A percentile compares a stretch with the other conserved stretches of the same genome.
Evolutionary conservation across 2,888 invertebrate genomes (phyloP).

Genomic region (Aphodius granarius): DNA sequence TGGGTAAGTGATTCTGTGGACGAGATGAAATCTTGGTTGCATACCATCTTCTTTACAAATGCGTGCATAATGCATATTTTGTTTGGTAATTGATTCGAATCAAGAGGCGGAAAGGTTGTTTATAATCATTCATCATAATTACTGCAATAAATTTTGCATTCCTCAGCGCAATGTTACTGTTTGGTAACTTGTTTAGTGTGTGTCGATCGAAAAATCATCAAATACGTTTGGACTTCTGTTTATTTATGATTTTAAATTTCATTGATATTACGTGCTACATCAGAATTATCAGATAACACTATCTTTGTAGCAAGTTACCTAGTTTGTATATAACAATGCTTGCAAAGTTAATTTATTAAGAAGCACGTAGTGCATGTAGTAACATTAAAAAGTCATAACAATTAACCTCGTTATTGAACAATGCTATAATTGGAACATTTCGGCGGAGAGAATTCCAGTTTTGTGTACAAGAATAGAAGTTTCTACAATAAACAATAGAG

Average conservation of each 20-base stretch:
- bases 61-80: neutral
- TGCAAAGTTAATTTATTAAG: neutral
- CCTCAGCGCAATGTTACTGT: too few relatives aligned
- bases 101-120: neutral
- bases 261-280: neutral
- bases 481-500: neutral
- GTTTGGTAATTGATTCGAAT: neutral
- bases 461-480: neutral
- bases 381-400: neutral
- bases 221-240: too few relatives aligned
- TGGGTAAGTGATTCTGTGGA: slow-evolving; percentile 17
- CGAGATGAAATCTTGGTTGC: slow-evolving; percentile 11
- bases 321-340: neutral
- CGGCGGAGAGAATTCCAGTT: neutral
- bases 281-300: neutral
- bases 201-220: neutral
- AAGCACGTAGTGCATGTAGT: neutral
- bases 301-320: neutral
- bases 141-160: neutral
- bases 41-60: neutral
- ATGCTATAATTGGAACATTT: neutral
- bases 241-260: neutral
- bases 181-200: neutral
- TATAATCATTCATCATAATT: neutral
- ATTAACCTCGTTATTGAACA: neutral